phyloP scores from a whole-genome alignment of 2,797 vertebrate genomes.

The Arnoldichthys spilopterus region DNA sequence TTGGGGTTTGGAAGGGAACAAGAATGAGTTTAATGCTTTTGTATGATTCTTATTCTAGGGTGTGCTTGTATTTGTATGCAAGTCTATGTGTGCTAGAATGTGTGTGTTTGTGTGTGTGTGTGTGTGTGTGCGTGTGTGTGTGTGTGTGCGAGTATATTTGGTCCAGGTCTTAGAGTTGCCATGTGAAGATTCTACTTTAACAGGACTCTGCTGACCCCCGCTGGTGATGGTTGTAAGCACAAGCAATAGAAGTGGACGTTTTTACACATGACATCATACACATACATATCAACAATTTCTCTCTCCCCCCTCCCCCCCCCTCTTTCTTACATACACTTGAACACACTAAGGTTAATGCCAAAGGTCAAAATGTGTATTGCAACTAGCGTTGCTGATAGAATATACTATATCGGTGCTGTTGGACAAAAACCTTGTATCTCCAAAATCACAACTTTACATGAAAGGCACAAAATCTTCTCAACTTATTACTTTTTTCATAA shows the following conservation, averaged over 20 bases:
- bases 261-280: no score
- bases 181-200: conserved; percentile 53
- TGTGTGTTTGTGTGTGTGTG: conserved; percentile 22
- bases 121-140: conserved; percentile 6
- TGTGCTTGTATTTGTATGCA: conserved; percentile 30
- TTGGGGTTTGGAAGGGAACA: not conserved
- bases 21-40: conserved; percentile 21
- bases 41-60: conserved; percentile 17
- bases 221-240: conserved; percentile 58
- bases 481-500: no score
- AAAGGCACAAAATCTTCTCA: no score
- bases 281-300: no score
- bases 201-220: conserved; percentile 79
- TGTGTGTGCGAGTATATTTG: conserved; percentile 16
- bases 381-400: no score
- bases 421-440: no score
- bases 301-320: no score
- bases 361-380: no score
- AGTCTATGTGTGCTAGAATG: conserved; percentile 4
- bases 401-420: no score
- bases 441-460: no score
- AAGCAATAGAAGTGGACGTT: not conserved
- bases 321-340: no score
- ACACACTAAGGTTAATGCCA: no score
- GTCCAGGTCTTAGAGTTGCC: conserved; percentile 29